These are phyloP conservation scores for Venusia cambrica DNA, from an alignment of 2,888 invertebrate species.

Conservation along the genomic window DNA sequence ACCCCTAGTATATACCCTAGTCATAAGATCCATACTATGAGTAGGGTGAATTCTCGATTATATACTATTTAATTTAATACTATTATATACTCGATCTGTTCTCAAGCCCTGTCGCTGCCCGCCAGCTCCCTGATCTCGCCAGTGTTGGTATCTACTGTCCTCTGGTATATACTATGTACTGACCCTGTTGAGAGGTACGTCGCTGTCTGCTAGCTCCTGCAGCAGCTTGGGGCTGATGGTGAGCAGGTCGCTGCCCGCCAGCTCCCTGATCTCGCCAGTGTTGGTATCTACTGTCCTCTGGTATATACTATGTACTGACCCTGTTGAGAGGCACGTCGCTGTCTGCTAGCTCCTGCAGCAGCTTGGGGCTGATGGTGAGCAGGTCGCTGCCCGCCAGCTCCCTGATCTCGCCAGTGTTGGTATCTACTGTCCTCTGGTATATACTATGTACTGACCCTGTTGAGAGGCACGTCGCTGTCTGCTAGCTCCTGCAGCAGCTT, in stretches of 20 bases:
- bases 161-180: no score
- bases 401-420: conserved; percentile 95
- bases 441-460: conserved; percentile 58
- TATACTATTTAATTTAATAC: no score
- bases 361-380: conserved; percentile 95
- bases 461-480: conserved; percentile 85
- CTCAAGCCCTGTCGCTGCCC: no score
- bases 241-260: conserved; percentile 97
- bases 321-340: conserved; percentile 85
- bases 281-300: no score
- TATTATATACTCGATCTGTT: no score
- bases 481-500: conserved; percentile 93
- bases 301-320: conserved; percentile 47
- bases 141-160: no score
- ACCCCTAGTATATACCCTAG: no score
- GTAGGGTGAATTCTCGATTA: no score
- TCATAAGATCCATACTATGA: no score
- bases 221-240: conserved; percentile 96
- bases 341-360: conserved; percentile 92
- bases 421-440: no score
- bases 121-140: no score
- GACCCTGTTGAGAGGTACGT: conserved; percentile 82
- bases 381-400: conserved; percentile 97
- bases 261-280: conserved; percentile 93
- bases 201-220: conserved; percentile 90